These are phyloP conservation scores for Halocaridina rubra DNA, from an alignment of 2,888 invertebrate genomes.

Conservation along the genomic window DNA sequence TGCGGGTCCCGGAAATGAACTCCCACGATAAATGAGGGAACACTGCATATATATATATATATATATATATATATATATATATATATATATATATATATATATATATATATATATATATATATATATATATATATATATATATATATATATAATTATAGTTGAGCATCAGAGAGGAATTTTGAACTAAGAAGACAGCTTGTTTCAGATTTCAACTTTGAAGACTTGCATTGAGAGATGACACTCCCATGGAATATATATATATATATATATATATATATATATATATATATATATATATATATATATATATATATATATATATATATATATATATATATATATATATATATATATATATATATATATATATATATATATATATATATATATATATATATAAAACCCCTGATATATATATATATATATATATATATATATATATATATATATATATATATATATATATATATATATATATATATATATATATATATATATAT, in stretches of 20 bases:
- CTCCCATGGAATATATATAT: no score
- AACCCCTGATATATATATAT: no score
- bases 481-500: background rate
- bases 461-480: background rate
- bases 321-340: slow-evolving; percentile 24
- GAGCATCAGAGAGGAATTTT: no score
- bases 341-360: slow-evolving; percentile 26
- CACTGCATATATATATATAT: background rate
- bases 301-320: slow-evolving; percentile 19
- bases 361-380: slow-evolving; percentile 18
- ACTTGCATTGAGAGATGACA: no score
- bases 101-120: slow-evolving; percentile 7
- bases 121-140: background rate
- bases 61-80: slow-evolving; percentile 16
- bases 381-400: no score
- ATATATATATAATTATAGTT: background rate
- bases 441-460: background rate
- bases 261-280: slow-evolving; percentile 17
- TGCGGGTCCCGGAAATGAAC: background rate
- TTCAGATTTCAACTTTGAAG: no score
- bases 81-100: slow-evolving; percentile 18
- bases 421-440: background rate
- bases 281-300: slow-evolving; percentile 14
- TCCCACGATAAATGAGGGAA: background rate
- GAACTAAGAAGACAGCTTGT: no score